phyloP scores from a whole-genome alignment of 92 coral and sea anemone species.

The Scolanthus callimorphus region DNA sequence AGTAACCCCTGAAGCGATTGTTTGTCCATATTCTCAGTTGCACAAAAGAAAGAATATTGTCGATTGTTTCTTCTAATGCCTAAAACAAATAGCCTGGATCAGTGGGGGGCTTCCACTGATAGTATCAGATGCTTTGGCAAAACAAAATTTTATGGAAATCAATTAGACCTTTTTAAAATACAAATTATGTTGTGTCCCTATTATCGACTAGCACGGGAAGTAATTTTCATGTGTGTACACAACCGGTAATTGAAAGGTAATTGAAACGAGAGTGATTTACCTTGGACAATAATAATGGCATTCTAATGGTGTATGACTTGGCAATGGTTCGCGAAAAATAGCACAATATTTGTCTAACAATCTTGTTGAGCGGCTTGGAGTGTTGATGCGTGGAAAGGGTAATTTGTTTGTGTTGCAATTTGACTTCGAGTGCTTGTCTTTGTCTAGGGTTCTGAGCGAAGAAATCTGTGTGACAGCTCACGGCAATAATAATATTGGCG shows the following conservation, averaged over 20 bases:
- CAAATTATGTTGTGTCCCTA: constrained; percentile 76
- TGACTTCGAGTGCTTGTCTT: background rate
- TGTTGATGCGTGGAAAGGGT: too few relatives aligned
- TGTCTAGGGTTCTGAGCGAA: constrained; percentile 2
- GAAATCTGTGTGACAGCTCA: constrained; percentile 35
- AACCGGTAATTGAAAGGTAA: constrained; percentile 92
- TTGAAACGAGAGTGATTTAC: constrained; percentile 87
- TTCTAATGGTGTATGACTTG: constrained; percentile 52
- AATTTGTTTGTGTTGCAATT: background rate
- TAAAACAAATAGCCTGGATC: constrained; percentile 94
- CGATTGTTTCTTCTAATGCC: constrained; percentile 81
- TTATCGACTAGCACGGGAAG: constrained; percentile 72
- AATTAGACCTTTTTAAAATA: constrained; percentile 87
- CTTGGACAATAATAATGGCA: constrained; percentile 52
- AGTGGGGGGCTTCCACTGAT: constrained; percentile 91
- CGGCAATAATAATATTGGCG: constrained; percentile 24
- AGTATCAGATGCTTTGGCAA: constrained; percentile 82
- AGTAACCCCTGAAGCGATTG: constrained; percentile 51
- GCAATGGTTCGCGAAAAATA: too few relatives aligned
- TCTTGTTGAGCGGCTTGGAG: too few relatives aligned
- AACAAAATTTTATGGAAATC: constrained; percentile 88
- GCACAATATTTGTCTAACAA: too few relatives aligned
- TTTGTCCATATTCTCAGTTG: constrained; percentile 59
- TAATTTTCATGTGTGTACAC: constrained; percentile 86
- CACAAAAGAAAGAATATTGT: constrained; percentile 75